A percentile compares a stretch with the other conserved stretches of the same genome.
Conservation (phyloP, 2,113 vertebrate species). For the Dromas ardeola region DNA sequence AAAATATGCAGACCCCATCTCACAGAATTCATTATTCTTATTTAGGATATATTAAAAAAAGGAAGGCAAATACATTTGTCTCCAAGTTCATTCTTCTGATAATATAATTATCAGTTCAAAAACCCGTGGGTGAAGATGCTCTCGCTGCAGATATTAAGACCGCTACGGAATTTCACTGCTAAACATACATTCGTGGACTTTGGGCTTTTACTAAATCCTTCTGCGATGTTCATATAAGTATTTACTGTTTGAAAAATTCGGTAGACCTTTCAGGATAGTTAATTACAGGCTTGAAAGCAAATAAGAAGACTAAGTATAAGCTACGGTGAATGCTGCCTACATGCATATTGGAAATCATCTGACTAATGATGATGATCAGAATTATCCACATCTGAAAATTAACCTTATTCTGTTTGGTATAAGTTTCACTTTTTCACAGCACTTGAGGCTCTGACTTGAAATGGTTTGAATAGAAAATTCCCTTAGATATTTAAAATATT, state of each 20-base stretch:
- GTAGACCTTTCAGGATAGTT: neutral
- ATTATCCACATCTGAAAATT: neutral
- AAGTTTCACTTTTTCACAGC: neutral
- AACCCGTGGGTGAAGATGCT: neutral
- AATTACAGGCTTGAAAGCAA: neutral
- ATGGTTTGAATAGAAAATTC: neutral
- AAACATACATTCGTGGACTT: neutral
- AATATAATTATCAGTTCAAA: neutral
- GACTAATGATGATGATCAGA: neutral
- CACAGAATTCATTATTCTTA: neutral
- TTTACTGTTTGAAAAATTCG: neutral
- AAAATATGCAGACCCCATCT: neutral
- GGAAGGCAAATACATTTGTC: neutral
- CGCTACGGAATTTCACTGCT: neutral
- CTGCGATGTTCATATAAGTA: neutral
- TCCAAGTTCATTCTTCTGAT: neutral
- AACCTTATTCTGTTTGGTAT: neutral
- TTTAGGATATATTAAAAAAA: neutral
- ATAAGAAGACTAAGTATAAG: neutral
- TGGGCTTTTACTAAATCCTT: neutral
- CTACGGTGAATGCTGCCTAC: neutral
- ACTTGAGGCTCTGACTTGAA: neutral
- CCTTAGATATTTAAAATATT: neutral
- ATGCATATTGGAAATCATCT: neutral
- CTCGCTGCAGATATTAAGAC: neutral